Percentiles rank a stretch among this genome's conserved stretches.
Evolutionary conservation across 2,113 vertebrate genomes (phyloP).

Genomic region (Budorcas taxicolor): DNA sequence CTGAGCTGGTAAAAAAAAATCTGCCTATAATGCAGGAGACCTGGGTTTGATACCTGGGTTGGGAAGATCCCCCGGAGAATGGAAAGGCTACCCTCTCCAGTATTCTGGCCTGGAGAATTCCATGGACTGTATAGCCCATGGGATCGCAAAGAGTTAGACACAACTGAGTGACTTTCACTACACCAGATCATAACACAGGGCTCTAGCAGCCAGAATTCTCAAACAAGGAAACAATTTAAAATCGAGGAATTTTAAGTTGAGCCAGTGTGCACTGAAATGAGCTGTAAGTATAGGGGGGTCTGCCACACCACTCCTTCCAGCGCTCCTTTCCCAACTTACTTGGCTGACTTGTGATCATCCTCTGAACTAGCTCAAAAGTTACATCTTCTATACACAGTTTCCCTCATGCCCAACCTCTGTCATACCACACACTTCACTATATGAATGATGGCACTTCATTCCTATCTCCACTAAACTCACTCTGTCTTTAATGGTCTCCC

Average conservation of each 20-base stretch:
- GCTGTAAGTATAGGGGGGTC: neutral
- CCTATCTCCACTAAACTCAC: neutral
- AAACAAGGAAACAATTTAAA: neutral
- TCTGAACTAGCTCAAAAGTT: neutral
- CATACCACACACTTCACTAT: neutral
- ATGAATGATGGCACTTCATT: too few species aligned
- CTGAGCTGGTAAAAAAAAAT: neutral
- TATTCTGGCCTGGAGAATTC: neutral
- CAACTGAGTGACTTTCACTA: neutral
- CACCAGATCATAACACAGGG: neutral
- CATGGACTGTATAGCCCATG: neutral
- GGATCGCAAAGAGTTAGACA: neutral
- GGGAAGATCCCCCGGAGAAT: neutral
- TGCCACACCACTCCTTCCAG: neutral
- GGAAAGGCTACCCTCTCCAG: neutral
- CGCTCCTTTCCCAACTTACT: neutral
- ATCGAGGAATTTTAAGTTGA: neutral
- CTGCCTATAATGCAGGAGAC: neutral
- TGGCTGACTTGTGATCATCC: neutral
- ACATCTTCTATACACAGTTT: neutral
- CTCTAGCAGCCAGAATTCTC: neutral
- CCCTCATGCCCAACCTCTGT: neutral
- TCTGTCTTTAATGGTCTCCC: neutral
- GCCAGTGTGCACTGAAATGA: neutral
- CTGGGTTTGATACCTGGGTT: neutral